Percentiles rank a stretch among this genome's conserved stretches.
Evolutionary conservation across 1,140 invertebrate genomes (phyloP).

Genomic region (Antheraea pernyi): DNA sequence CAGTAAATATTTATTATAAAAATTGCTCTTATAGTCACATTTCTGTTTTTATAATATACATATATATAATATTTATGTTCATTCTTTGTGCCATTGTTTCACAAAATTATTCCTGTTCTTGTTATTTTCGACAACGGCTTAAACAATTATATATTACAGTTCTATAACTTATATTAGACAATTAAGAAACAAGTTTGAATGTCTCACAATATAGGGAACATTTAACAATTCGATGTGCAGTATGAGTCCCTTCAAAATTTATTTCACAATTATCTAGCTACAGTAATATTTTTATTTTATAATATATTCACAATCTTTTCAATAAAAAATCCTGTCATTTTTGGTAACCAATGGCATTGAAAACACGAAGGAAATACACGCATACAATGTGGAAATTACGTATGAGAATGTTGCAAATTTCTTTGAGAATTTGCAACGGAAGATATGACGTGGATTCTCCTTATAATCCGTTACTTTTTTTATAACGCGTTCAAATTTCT

Average conservation of each 20-base stretch:
- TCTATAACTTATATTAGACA: slow-evolving; percentile 65
- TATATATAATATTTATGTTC: slow-evolving; percentile 78
- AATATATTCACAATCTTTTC: slow-evolving; percentile 75
- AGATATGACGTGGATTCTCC: not conserved
- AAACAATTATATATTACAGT: slow-evolving; percentile 78
- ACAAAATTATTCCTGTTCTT: slow-evolving; percentile 79
- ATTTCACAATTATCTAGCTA: slow-evolving; percentile 56
- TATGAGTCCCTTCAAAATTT: slow-evolving; percentile 54
- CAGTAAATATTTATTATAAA: slow-evolving; percentile 80
- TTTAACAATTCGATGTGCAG: slow-evolving; percentile 75
- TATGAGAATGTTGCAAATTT: slow-evolving; percentile 56
- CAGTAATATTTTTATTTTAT: slow-evolving; percentile 60
- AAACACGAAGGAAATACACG: slow-evolving; percentile 68
- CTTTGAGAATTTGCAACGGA: slow-evolving; percentile 56
- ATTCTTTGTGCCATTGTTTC: slow-evolving; percentile 78
- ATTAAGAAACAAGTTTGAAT: slow-evolving; percentile 58
- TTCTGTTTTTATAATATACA: slow-evolving; percentile 78
- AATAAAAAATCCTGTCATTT: slow-evolving; percentile 77
- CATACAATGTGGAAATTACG: slow-evolving; percentile 68
- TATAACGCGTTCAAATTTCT: not conserved
- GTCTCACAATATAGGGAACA: slow-evolving; percentile 63
- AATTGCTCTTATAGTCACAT: slow-evolving; percentile 79
- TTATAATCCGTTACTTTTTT: not conserved
- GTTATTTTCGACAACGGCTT: slow-evolving; percentile 77
- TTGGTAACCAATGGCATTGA: slow-evolving; percentile 78